Conservation (phyloP, 2,113 vertebrate species). For the Podarcis cretensis region DNA sequence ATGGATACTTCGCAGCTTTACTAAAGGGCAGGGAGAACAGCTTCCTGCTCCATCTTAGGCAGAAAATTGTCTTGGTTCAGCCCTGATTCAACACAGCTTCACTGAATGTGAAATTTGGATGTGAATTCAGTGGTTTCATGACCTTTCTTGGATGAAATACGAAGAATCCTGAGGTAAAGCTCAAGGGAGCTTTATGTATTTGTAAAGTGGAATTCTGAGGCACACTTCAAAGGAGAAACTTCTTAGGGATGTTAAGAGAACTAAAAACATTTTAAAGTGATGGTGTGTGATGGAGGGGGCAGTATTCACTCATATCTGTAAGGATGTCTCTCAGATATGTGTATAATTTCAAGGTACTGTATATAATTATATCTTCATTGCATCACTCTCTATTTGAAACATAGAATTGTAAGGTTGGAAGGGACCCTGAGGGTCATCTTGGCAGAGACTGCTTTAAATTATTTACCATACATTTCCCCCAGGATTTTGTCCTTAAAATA, state of each 20-base stretch:
- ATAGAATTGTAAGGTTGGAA: too few species aligned
- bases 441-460: not conserved
- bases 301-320: not conserved
- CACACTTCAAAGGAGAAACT: not conserved
- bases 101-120: not conserved
- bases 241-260: not conserved
- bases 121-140: not conserved
- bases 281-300: too few species aligned
- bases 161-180: too few species aligned
- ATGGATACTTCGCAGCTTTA: too few species aligned
- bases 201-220: not conserved
- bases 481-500: not conserved
- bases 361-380: conserved; percentile 8
- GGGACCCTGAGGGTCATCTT: not conserved
- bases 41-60: too few species aligned
- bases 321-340: not conserved
- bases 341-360: not conserved
- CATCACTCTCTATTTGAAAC: conserved; percentile 2
- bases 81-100: not conserved
- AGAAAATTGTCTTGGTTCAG: too few species aligned
- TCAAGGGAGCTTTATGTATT: not conserved
- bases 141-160: not conserved
- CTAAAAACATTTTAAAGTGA: too few species aligned
- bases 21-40: too few species aligned
- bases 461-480: conserved; percentile 14